phyloP scores from a whole-genome alignment of 2,797 vertebrate species.

The Pseudochaenichthys georgianus region DNA sequence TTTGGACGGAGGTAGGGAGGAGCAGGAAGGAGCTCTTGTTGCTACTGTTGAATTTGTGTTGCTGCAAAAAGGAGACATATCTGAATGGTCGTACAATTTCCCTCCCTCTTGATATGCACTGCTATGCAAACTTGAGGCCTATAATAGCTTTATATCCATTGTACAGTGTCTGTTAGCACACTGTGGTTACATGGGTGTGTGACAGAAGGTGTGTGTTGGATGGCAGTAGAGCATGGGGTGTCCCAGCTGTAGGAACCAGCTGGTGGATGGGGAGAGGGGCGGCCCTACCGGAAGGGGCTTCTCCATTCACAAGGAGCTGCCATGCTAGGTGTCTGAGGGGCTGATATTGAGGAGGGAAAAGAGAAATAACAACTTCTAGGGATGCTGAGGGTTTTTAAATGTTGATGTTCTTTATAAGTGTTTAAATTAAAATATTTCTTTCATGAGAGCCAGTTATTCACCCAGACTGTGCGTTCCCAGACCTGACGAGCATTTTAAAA shows the following conservation, averaged over 20 bases:
- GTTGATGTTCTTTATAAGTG: slow-evolving; percentile 5
- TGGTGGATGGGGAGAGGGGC: slow-evolving; percentile 75
- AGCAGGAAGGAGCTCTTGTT: slow-evolving; percentile 22
- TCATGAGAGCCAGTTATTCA: slow-evolving; percentile 27
- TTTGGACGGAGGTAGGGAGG: slow-evolving; percentile 51
- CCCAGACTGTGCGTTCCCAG: slow-evolving; percentile 25
- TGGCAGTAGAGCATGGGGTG: slow-evolving; percentile 75
- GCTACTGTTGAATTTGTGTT: slow-evolving; percentile 35
- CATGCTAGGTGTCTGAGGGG: slow-evolving; percentile 43
- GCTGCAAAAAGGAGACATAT: slow-evolving; percentile 29
- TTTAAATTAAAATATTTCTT: slow-evolving; percentile 6
- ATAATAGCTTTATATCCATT: slow-evolving; percentile 21
- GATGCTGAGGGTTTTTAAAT: slow-evolving; percentile 29
- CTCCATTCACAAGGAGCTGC: slow-evolving; percentile 73
- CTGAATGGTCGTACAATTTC: not conserved
- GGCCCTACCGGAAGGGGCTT: slow-evolving; percentile 71
- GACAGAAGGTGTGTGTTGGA: slow-evolving; percentile 82
- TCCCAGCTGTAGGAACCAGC: slow-evolving; percentile 85
- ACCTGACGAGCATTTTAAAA: slow-evolving; percentile 70
- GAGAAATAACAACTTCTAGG: not conserved
- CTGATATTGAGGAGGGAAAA: slow-evolving; percentile 28
- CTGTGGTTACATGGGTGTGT: slow-evolving; percentile 46
- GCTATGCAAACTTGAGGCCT: slow-evolving; percentile 29
- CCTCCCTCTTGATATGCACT: slow-evolving; percentile 5
- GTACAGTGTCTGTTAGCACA: slow-evolving; percentile 19